Conservation (phyloP, 2,797 vertebrate genomes). For the Sciaenops ocellatus region DNA sequence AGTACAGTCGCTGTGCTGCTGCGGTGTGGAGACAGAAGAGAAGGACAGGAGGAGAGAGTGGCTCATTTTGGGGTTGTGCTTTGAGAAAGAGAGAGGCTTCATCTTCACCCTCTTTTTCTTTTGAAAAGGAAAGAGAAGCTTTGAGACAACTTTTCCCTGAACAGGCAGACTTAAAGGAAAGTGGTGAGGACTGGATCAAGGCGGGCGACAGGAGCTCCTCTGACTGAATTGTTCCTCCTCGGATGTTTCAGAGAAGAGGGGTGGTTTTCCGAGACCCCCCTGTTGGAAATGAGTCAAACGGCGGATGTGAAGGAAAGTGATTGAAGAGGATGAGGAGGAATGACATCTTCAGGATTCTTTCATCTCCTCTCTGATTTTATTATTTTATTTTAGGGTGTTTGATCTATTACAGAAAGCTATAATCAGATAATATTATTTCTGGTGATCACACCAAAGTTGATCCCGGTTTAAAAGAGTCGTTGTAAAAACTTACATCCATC, state of each 20-base stretch:
- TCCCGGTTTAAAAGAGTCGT: background rate
- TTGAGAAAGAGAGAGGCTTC: conserved; percentile 12
- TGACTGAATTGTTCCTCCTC: conserved; percentile 28
- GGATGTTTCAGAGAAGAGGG: conserved; percentile 54
- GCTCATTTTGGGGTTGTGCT: conserved; percentile 12
- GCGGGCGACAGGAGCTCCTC: conserved; percentile 27
- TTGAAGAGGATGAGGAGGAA: conserved; percentile 48
- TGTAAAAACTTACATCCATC: conserved; percentile 11
- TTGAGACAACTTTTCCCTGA: conserved; percentile 2
- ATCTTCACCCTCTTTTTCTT: conserved; percentile 13
- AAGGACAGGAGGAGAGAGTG: conserved; percentile 42
- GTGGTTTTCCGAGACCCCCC: conserved; percentile 41
- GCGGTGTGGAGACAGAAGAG: conserved; percentile 55
- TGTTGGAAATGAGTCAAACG: conserved; percentile 52
- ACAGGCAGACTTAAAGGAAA: conserved; percentile 9
- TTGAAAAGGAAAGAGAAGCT: background rate
- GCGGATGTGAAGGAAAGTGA: conserved; percentile 62
- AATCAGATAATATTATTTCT: conserved; percentile 6
- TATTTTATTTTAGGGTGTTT: conserved; percentile 8
- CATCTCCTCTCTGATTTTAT: conserved; percentile 47
- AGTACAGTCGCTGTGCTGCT: conserved; percentile 54
- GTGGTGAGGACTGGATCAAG: conserved; percentile 47
- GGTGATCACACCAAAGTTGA: conserved; percentile 24
- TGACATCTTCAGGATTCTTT: conserved; percentile 42
- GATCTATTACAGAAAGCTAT: conserved; percentile 14